These are phyloP conservation scores for Synanthedon tipuliformis DNA, from an alignment of 2,888 invertebrate species.

Conservation along the genomic window DNA sequence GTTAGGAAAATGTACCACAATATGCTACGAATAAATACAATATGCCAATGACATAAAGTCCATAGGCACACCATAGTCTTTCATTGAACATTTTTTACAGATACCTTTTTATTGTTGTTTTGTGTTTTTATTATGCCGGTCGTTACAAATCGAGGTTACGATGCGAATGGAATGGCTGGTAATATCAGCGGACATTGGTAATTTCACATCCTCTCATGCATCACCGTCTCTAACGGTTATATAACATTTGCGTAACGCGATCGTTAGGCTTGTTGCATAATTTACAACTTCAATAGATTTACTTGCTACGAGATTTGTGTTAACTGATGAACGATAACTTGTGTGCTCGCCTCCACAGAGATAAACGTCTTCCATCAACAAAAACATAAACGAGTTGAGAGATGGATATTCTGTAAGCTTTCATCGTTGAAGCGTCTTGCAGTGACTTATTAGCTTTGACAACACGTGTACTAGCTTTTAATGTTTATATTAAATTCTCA, in stretches of 20 bases:
- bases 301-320: constrained; percentile 5
- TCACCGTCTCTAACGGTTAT: constrained; percentile 25
- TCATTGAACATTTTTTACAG: too few relatives aligned
- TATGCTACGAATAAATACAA: too few relatives aligned
- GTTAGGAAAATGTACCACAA: too few relatives aligned
- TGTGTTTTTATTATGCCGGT: constrained; percentile 5
- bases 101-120: constrained; percentile 1
- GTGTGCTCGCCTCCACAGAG: not conserved
- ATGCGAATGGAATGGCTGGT: constrained; percentile 2
- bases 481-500: too few relatives aligned
- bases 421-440: not conserved
- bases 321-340: constrained; percentile 6
- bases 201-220: constrained; percentile 25
- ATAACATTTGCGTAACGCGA: constrained; percentile 39
- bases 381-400: constrained; percentile 2
- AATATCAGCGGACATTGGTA: constrained; percentile 7
- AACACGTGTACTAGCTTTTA: too few relatives aligned
- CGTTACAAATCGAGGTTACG: not conserved
- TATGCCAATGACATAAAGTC: too few relatives aligned
- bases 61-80: too few relatives aligned
- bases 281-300: constrained; percentile 4
- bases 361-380: not conserved
- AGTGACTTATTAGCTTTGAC: not conserved
- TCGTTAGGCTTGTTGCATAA: constrained; percentile 27
- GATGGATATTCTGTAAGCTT: not conserved